phyloP scores from a whole-genome alignment of 2,797 vertebrate genomes.

The Oophaga sylvatica region DNA sequence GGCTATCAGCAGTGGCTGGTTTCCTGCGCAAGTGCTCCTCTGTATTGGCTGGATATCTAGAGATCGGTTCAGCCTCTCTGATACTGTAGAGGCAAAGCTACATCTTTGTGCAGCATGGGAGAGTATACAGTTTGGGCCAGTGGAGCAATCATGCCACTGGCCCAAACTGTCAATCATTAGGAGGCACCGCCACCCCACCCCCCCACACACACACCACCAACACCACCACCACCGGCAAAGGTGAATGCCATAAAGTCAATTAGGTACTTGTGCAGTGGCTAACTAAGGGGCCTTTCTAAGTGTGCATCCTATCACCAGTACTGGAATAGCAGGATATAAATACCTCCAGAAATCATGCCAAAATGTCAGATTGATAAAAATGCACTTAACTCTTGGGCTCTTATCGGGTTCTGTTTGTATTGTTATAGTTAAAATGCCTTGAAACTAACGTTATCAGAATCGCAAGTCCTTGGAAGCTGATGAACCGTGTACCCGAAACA shows the following conservation, averaged over 20 bases:
- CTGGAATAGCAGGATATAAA: constrained; percentile 22
- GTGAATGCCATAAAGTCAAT: background rate
- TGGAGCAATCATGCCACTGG: too few species aligned
- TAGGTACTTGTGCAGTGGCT: constrained; percentile 5
- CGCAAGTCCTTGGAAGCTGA: background rate
- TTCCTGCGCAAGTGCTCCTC: too few species aligned
- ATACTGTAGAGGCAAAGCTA: too few species aligned
- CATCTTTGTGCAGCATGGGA: too few species aligned
- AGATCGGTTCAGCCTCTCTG: too few species aligned
- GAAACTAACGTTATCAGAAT: constrained; percentile 33
- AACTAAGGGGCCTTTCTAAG: background rate
- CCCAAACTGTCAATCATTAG: too few species aligned
- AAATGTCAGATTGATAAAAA: constrained; percentile 9
- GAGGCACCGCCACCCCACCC: too few species aligned
- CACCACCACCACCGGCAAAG: too few species aligned
- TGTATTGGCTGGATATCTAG: too few species aligned
- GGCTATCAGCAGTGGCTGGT: too few species aligned
- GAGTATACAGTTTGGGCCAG: too few species aligned
- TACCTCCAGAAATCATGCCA: background rate
- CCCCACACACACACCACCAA: too few species aligned
- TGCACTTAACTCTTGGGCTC: background rate
- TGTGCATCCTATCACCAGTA: background rate
- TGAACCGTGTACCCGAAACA: background rate
- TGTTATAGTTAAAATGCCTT: background rate
- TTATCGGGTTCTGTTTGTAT: constrained; percentile 19